A percentile compares a stretch with the other conserved stretches of the same genome.
phyloP scores from a whole-genome alignment of 1,140 invertebrate genomes.

The Drosophila melanica region DNA sequence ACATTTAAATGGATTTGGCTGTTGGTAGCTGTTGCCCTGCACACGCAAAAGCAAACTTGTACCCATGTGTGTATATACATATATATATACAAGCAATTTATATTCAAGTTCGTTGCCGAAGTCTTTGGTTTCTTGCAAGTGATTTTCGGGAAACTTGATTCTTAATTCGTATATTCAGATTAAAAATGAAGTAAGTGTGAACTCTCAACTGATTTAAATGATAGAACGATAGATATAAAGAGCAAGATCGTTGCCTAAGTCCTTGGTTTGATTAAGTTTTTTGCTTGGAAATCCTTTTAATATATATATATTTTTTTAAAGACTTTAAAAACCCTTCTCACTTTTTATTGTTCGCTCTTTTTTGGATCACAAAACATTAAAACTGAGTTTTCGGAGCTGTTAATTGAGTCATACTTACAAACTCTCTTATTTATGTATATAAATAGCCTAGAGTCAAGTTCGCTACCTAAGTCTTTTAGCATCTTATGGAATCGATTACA shows the following conservation, averaged over 20 bases:
- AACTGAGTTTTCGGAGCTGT: neutral
- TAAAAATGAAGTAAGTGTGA: too few relatives aligned
- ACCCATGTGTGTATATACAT: neutral
- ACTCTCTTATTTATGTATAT: too few relatives aligned
- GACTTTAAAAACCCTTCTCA: too few relatives aligned
- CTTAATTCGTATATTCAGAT: too few relatives aligned
- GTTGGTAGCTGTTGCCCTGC: slow-evolving; percentile 3
- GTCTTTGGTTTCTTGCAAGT: too few relatives aligned
- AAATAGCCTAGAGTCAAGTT: slow-evolving; percentile 3
- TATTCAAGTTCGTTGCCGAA: slow-evolving; percentile 2
- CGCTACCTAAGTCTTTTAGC: slow-evolving; percentile 18
- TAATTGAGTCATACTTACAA: neutral
- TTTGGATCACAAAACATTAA: neutral
- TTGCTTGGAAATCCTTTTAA: neutral
- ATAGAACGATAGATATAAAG: neutral
- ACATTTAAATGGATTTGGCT: slow-evolving; percentile 33
- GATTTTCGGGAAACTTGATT: too few relatives aligned
- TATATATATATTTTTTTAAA: too few relatives aligned
- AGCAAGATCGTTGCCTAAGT: slow-evolving; percentile 44
- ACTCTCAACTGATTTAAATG: too few relatives aligned
- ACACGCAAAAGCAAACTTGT: slow-evolving; percentile 3
- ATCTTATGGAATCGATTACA: neutral
- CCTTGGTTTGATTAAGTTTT: slow-evolving; percentile 51
- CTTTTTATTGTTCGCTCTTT: neutral
- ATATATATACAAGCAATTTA: neutral